Percentiles rank a stretch among this genome's conserved stretches.
These are phyloP conservation scores for Riparia riparia DNA, from an alignment of 2,113 vertebrate species.

Conservation along the genomic window DNA sequence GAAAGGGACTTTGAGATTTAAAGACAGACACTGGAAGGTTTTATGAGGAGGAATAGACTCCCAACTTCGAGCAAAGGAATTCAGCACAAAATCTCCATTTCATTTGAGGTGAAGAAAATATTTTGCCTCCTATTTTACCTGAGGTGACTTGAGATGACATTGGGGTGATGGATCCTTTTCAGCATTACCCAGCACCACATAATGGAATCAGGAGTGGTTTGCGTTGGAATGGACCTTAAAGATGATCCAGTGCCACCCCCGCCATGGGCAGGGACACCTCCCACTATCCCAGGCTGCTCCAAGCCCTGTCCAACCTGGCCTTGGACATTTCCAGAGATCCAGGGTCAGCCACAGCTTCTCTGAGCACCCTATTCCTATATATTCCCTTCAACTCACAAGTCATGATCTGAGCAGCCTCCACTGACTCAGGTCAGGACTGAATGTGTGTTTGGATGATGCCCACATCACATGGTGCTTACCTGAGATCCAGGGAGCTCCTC, in stretches of 20 bases:
- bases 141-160: rapidly evolving
- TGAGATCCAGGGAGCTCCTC: background rate
- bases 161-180: rapidly evolving
- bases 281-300: rapidly evolving
- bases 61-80: background rate
- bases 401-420: background rate
- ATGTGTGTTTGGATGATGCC: background rate
- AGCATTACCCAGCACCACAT: background rate
- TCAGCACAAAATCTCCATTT: background rate
- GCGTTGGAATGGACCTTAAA: background rate
- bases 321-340: background rate
- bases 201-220: background rate
- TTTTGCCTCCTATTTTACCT: background rate
- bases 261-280: background rate
- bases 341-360: background rate
- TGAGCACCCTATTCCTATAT: rapidly evolving
- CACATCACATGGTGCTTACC: background rate
- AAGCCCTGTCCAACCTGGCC: rapidly evolving
- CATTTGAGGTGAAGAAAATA: background rate
- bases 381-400: background rate
- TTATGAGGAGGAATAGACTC: background rate
- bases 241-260: rapidly evolving
- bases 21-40: background rate
- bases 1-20: background rate
- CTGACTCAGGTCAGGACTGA: background rate